Evolutionary conservation across 2,888 invertebrate species (phyloP), one percentile per base, ranked within the genome.

Genomic region (Ophion slaviceki): DNA sequence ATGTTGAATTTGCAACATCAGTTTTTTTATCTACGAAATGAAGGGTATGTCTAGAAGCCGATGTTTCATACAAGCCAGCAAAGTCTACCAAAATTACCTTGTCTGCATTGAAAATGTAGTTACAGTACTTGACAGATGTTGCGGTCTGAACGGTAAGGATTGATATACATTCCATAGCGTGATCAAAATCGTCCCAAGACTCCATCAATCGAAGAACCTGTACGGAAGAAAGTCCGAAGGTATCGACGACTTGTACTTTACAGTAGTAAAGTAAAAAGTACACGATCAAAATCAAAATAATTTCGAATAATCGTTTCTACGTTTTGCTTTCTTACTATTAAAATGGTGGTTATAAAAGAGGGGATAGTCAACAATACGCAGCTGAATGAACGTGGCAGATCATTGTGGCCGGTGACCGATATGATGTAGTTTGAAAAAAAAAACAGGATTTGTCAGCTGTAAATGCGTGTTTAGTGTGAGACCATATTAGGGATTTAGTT

Each of bases 181-280:
- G 62, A 78, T 87, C 87, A 71, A 86, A 72, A 45, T 85, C 71
- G 14, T 77, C 82, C 71, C 82, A 85, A 59, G 72, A 80, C 14
- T 84, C 75, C 24, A 86, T 71, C 36, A 87, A 53, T 71, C 77
- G 80, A 57, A 84, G 53, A 53, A 82, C 61, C 87, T 87, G 61
- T 40, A 40, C 7, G 40, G 40, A 40, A 28, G 40, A 32, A 57
- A n/a, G 28, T 14, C 32, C 32, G 32, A 32, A 47, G 3, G 8
- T 3, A 45, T n/a, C 32, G 14, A 28, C 20, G 14, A 14, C 47
- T 11, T 47, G 0, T 40, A 40, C 0, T 40, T 40, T 40, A 40
- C 7, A 40, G 40, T 17, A 47, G 3, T 1, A 47, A 47, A 14
- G 10, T 14, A 14, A 47, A 47, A 10, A 47, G 14, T 47, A 14